Percentiles rank a stretch among this genome's conserved stretches.
Evolutionary conservation across 2,113 vertebrate species (phyloP).

Genomic region (Ascaphus truei): DNA sequence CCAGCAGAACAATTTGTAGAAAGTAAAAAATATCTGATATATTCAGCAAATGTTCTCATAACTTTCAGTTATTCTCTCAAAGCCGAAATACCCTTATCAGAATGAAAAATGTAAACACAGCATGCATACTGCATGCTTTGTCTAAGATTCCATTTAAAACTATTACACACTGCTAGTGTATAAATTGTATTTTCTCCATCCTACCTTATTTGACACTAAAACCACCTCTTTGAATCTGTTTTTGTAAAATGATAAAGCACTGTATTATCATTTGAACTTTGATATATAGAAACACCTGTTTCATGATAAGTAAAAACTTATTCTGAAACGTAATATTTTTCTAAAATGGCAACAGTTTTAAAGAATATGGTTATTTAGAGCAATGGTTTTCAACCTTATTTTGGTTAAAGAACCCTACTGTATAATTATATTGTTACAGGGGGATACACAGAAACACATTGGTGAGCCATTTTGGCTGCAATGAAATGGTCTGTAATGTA

Average conservation of each 20-base stretch:
- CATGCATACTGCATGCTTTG: conserved; percentile 23
- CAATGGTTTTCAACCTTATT: no score
- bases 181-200: conserved; percentile 31
- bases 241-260: conserved; percentile 6
- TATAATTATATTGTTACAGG: no score
- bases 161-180: conserved; percentile 27
- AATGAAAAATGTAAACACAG: conserved; percentile 35
- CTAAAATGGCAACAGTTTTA: conserved; percentile 1
- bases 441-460: no score
- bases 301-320: background rate
- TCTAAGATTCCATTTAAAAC: conserved; percentile 23
- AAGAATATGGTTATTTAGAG: no score
- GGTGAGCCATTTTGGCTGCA: no score
- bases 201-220: conserved; percentile 27
- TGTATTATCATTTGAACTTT: background rate
- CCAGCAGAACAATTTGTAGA: conserved; percentile 21
- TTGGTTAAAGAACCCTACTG: no score
- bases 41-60: conserved; percentile 23
- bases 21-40: conserved; percentile 10
- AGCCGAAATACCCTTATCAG: conserved; percentile 30
- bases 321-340: background rate
- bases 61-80: conserved; percentile 12
- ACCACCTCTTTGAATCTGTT: conserved; percentile 18
- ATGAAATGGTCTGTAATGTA: no score
- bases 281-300: background rate